Conservation (phyloP, 92 coral and sea anemone species). For the Zoanthus gigantus region DNA sequence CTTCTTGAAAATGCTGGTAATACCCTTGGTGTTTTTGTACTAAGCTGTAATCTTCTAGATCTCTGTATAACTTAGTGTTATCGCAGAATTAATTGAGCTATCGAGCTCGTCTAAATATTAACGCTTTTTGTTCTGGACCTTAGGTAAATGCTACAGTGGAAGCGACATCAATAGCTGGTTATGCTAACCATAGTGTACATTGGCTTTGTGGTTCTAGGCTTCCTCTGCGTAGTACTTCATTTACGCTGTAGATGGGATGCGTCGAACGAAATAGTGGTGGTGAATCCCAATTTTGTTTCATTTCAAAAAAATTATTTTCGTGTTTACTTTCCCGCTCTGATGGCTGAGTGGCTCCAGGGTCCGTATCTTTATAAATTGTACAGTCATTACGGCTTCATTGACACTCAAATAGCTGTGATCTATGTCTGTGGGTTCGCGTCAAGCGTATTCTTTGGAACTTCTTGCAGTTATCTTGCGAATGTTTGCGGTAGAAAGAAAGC, state of each 20-base stretch:
- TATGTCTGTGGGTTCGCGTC: slow-evolving; percentile 98
- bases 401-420: slow-evolving; percentile 94
- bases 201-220: slow-evolving; percentile 65
- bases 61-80: too few relatives aligned
- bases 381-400: slow-evolving; percentile 96
- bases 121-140: background rate
- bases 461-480: slow-evolving; percentile 90
- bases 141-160: background rate
- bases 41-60: too few relatives aligned
- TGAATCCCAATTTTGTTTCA: slow-evolving; percentile 86
- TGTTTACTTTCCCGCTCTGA: slow-evolving; percentile 91
- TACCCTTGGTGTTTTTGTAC: too few relatives aligned
- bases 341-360: slow-evolving; percentile 99
- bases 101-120: background rate
- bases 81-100: background rate
- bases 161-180: slow-evolving; percentile 1
- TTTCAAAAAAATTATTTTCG: slow-evolving; percentile 90
- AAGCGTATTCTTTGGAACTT: slow-evolving; percentile 92
- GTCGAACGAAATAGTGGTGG: slow-evolving; percentile 65
- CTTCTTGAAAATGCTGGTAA: too few relatives aligned
- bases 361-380: slow-evolving; percentile 92
- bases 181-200: slow-evolving; percentile 93
- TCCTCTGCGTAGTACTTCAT: slow-evolving; percentile 73
- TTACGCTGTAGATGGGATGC: slow-evolving; percentile 74
- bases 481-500: slow-evolving; percentile 95